These are phyloP conservation scores for Chironomus tepperi DNA, from an alignment of 1,140 invertebrate genomes.

Conservation along the genomic window DNA sequence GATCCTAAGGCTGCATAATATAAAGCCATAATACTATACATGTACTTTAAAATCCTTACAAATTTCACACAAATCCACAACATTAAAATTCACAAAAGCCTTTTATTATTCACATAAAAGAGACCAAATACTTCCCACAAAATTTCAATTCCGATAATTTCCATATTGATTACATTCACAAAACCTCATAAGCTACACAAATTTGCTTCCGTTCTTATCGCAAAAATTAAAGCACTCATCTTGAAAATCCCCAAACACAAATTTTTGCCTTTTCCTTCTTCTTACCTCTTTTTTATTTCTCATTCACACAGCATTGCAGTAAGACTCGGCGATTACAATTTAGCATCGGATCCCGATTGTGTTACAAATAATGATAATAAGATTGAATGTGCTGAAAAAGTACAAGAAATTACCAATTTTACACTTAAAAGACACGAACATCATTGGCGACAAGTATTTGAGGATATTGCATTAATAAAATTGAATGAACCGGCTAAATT, in stretches of 20 bases:
- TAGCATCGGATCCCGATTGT: neutral
- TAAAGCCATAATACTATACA: too few relatives aligned
- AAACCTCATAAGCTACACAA: neutral
- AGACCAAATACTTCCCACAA: too few relatives aligned
- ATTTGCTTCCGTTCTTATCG: neutral
- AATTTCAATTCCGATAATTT: too few relatives aligned
- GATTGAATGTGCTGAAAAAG: neutral
- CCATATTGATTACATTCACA: too few relatives aligned
- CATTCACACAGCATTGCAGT: neutral
- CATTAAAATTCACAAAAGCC: too few relatives aligned
- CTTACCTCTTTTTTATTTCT: too few relatives aligned
- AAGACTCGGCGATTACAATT: neutral
- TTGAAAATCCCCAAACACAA: too few relatives aligned
- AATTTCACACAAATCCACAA: too few relatives aligned
- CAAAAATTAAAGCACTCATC: too few relatives aligned
- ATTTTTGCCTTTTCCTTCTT: too few relatives aligned
- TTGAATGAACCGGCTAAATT: neutral
- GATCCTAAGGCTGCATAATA: neutral
- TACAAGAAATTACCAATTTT: neutral
- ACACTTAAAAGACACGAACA: neutral
- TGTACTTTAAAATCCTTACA: too few relatives aligned
- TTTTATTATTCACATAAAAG: too few relatives aligned
- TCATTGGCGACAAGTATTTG: neutral
- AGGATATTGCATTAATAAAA: slow-evolving; percentile 3
- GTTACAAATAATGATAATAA: neutral